These are phyloP conservation scores for Macrophya alboannulata DNA, from an alignment of 2,888 invertebrate genomes.

Conservation along the genomic window DNA sequence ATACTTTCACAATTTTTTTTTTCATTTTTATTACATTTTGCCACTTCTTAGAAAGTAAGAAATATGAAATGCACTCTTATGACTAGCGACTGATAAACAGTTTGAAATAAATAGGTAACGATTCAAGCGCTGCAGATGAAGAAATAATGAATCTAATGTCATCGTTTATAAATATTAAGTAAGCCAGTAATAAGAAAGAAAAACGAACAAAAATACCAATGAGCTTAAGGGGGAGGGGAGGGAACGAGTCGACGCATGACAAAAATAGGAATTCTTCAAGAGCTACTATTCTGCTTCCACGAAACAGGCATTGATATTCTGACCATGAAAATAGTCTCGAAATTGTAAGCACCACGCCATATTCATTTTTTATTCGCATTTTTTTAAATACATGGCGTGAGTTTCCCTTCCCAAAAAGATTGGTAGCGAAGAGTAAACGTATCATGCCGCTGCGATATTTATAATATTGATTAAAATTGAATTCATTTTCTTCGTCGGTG, in stretches of 20 bases:
- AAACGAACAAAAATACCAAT: not conserved
- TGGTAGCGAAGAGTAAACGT: not conserved
- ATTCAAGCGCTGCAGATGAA: not conserved
- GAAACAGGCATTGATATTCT: not conserved
- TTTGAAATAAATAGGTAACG: not conserved
- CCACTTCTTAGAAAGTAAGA: not conserved
- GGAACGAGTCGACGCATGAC: not conserved
- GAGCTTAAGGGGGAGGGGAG: not conserved
- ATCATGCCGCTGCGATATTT: not conserved
- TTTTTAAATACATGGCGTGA: not conserved
- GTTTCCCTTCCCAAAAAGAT: not conserved
- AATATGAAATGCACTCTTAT: slow-evolving; percentile 20
- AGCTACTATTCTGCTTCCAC: not conserved
- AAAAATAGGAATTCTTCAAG: not conserved
- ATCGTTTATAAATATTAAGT: slow-evolving; percentile 3
- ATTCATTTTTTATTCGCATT: not conserved
- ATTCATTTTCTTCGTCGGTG: not conserved
- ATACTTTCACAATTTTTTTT: not conserved
- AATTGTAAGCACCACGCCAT: not conserved
- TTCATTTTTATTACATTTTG: not conserved
- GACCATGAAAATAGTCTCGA: not conserved
- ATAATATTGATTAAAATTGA: not conserved
- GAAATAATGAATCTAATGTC: not conserved
- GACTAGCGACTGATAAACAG: slow-evolving; percentile 15
- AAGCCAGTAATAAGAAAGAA: not conserved